These are phyloP conservation scores for Greenwoodochromis staneri DNA, from an alignment of 2,113 vertebrate genomes.

Conservation along the genomic window DNA sequence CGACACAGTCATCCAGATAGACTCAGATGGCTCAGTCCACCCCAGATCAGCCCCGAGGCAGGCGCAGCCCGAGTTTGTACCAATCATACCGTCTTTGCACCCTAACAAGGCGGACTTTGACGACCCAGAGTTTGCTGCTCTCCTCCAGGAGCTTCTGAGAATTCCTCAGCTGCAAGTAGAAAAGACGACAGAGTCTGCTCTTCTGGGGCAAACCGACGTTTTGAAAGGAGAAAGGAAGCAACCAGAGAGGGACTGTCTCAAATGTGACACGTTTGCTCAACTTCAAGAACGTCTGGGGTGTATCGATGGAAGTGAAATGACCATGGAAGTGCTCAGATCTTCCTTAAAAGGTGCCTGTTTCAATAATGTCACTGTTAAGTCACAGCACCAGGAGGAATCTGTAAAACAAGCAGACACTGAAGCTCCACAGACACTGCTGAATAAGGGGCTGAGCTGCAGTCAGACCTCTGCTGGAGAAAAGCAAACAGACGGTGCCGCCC, in stretches of 20 bases:
- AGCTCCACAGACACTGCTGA: not conserved
- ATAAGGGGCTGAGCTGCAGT: conserved; percentile 12
- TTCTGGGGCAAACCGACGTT: not conserved
- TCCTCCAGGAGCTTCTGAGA: conserved; percentile 60
- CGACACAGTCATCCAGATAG: conserved; percentile 91
- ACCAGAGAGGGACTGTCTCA: conserved; percentile 85
- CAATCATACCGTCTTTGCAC: conserved; percentile 92
- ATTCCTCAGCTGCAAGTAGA: conserved; percentile 56
- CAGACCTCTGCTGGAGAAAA: conserved; percentile 16
- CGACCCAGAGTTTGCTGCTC: conserved; percentile 53
- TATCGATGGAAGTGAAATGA: conserved; percentile 53
- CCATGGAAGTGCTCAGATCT: conserved; percentile 28
- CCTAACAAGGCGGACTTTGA: conserved; percentile 75
- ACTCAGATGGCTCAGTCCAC: conserved; percentile 81
- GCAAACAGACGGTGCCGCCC: conserved; percentile 23
- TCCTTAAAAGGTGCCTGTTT: conserved; percentile 4
- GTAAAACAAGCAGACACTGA: not conserved
- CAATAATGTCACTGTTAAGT: not conserved
- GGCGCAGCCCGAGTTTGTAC: conserved; percentile 85
- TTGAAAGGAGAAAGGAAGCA: conserved; percentile 36
- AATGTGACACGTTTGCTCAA: conserved; percentile 97
- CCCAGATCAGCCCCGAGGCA: conserved; percentile 79
- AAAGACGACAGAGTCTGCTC: conserved; percentile 37
- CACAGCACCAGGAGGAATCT: conserved; percentile 12
- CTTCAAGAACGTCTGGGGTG: conserved; percentile 92